phyloP scores from a whole-genome alignment of 2,797 vertebrate species.

The Rhabdomys pumilio region DNA sequence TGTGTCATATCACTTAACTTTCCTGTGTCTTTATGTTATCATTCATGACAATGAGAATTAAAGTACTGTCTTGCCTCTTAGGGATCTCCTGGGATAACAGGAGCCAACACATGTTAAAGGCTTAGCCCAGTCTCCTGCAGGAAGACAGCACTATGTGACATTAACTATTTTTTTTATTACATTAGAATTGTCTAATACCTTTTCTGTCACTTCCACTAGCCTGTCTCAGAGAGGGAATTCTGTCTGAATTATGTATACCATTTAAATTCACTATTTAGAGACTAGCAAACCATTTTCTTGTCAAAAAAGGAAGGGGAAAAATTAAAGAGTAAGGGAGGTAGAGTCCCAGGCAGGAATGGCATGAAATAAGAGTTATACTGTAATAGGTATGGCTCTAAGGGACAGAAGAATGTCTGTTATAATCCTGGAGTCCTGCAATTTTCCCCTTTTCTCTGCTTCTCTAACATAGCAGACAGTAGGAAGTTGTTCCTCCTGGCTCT shows the following conservation, averaged over 20 bases:
- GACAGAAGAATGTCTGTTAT: neutral
- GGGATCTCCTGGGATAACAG: neutral
- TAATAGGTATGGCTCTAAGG: neutral
- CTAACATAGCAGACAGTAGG: neutral
- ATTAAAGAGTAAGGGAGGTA: neutral
- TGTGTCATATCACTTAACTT: neutral
- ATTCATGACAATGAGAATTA: neutral
- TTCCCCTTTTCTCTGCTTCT: neutral
- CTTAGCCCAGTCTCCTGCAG: neutral
- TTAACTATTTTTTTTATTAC: neutral
- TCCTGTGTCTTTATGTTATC: slow-evolving; percentile 8
- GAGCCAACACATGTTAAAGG: neutral
- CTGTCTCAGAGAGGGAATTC: neutral
- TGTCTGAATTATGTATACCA: neutral
- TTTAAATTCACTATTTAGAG: neutral
- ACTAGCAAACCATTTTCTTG: neutral
- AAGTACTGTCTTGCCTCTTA: neutral
- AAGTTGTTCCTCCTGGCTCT: neutral
- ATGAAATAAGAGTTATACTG: neutral
- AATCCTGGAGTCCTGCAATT: neutral
- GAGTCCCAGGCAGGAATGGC: no score
- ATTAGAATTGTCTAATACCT: neutral
- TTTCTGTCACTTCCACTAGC: neutral
- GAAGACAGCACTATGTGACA: neutral
- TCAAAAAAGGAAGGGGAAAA: neutral